These are phyloP conservation scores for Aplysina aerophoba DNA, from an alignment of 37 sponge, comb jelly and placozoan species.

Conservation along the genomic window DNA sequence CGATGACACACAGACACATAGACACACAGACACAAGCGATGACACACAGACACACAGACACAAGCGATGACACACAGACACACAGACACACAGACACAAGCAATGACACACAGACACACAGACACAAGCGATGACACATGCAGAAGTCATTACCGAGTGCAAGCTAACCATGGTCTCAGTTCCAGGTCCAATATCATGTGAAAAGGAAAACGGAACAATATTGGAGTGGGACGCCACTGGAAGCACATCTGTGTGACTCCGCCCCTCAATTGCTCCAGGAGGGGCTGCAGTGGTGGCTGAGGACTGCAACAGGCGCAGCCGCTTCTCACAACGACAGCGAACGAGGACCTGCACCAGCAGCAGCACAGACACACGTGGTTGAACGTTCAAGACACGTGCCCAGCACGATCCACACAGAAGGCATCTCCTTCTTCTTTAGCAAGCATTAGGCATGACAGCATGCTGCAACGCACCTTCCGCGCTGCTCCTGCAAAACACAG, in stretches of 20 bases:
- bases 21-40: not conserved
- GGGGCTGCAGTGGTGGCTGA: too few relatives aligned
- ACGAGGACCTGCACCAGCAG: too few relatives aligned
- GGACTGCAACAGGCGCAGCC: too few relatives aligned
- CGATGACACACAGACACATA: too few relatives aligned
- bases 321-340: too few relatives aligned
- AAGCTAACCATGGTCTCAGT: not conserved
- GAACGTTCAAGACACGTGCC: too few relatives aligned
- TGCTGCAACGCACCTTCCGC: slow-evolving; percentile 68
- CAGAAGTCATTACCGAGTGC: not conserved
- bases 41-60: not conserved
- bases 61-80: not conserved
- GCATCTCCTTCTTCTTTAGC: too few relatives aligned
- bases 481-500: slow-evolving; percentile 73
- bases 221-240: not conserved
- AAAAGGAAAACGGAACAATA: not conserved
- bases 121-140: not conserved
- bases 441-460: not conserved
- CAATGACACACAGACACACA: not conserved
- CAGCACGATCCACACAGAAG: too few relatives aligned
- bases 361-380: too few relatives aligned
- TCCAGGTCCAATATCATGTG: not conserved
- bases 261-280: not conserved
- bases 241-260: not conserved
- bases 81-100: not conserved